A percentile compares a stretch with the other conserved stretches of the same genome.
phyloP scores from a whole-genome alignment of 2,797 vertebrate species.

The Lutjanus argentimaculatus region DNA sequence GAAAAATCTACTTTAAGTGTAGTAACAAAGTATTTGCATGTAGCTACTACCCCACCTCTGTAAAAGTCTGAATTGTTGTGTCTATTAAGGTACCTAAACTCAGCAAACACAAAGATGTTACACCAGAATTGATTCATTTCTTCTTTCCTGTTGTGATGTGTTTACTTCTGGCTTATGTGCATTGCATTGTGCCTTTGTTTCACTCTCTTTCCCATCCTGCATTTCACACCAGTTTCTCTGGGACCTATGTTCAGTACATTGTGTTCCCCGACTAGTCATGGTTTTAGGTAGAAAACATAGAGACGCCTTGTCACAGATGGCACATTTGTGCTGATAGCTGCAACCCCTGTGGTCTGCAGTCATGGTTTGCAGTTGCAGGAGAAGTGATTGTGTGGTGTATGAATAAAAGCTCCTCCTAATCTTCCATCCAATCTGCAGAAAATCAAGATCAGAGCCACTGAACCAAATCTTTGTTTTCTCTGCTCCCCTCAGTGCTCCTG shows the following conservation, averaged over 20 bases:
- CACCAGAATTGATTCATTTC: slow-evolving; percentile 41
- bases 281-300: slow-evolving; percentile 69
- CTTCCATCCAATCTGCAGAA: slow-evolving; percentile 84
- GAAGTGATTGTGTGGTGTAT: slow-evolving; percentile 74
- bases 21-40: no score
- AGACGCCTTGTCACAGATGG: slow-evolving; percentile 78
- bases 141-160: slow-evolving; percentile 27
- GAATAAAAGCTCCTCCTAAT: slow-evolving; percentile 80
- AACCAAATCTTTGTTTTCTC: slow-evolving; percentile 85
- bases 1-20: no score
- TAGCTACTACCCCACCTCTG: no score
- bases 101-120: slow-evolving; percentile 31
- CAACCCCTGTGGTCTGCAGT: slow-evolving; percentile 79
- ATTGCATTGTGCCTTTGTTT: slow-evolving; percentile 46
- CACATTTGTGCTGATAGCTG: slow-evolving; percentile 76
- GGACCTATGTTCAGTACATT: slow-evolving; percentile 57
- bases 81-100: slow-evolving; percentile 1
- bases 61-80: background rate
- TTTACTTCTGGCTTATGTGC: slow-evolving; percentile 42
- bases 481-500: slow-evolving; percentile 76
- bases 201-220: slow-evolving; percentile 19
- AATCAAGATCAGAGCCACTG: slow-evolving; percentile 84
- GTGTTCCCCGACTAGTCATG: slow-evolving; percentile 56
- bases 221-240: slow-evolving; percentile 51
- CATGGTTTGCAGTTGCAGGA: slow-evolving; percentile 72